These are phyloP conservation scores for Borostomias antarcticus DNA, from an alignment of 2,797 vertebrate species.

Conservation along the genomic window DNA sequence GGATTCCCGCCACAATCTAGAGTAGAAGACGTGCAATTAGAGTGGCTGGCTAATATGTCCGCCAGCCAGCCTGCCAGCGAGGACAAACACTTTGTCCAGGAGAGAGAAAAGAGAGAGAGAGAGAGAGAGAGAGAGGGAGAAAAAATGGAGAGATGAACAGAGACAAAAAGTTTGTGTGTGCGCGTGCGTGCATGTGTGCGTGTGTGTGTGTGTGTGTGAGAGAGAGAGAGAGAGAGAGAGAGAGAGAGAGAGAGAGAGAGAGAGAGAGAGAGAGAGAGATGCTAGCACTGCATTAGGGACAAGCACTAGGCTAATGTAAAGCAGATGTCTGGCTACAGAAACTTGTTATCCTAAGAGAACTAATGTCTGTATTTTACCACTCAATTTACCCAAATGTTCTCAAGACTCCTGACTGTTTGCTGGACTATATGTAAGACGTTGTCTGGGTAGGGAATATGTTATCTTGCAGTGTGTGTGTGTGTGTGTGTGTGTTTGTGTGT, in stretches of 20 bases:
- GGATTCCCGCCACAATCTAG: conserved; percentile 13
- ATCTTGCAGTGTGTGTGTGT: background rate
- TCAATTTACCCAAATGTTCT: background rate
- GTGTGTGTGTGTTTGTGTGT: background rate
- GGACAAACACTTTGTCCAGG: background rate
- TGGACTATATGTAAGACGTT: background rate
- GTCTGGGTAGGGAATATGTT: background rate
- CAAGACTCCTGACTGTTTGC: background rate
- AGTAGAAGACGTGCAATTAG: conserved; percentile 15
- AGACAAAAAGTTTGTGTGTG: background rate
- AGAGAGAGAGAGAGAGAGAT: background rate
- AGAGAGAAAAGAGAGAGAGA: no score
- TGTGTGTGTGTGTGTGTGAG: no score
- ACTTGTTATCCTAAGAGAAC: conserved; percentile 27
- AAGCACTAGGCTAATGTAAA: conserved; percentile 35
- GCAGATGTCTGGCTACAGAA: conserved; percentile 50
- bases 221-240: no score
- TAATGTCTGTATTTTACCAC: conserved; percentile 21
- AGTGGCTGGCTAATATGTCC: conserved; percentile 31
- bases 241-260: background rate
- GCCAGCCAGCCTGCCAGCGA: background rate
- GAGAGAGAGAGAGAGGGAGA: background rate
- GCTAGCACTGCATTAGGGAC: conserved; percentile 9
- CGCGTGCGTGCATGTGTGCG: no score
- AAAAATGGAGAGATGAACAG: background rate